A percentile compares a stretch with the other conserved stretches of the same genome.
These are phyloP conservation scores for Lasioglossum vierecki DNA, from an alignment of 2,888 invertebrate species.

Conservation along the genomic window DNA sequence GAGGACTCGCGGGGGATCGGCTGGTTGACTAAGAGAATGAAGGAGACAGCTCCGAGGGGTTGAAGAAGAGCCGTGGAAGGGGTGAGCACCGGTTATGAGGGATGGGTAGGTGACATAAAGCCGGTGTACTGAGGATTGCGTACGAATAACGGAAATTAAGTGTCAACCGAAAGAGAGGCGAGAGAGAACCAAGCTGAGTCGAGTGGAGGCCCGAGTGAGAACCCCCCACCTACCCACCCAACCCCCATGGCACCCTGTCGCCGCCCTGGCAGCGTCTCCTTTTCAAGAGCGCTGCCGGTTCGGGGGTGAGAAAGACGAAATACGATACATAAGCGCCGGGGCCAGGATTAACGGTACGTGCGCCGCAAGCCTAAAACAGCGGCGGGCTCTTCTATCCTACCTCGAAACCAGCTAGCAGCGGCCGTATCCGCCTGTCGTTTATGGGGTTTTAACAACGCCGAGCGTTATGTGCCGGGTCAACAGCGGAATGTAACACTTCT, in stretches of 20 bases:
- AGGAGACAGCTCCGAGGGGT: conserved; percentile 69
- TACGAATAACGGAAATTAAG: conserved; percentile 84
- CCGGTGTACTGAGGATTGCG: conserved; percentile 78
- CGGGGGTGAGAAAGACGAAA: conserved; percentile 55
- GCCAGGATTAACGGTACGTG: conserved; percentile 82
- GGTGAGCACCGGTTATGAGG: conserved; percentile 53
- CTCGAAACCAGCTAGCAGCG: conserved; percentile 19
- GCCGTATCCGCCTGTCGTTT: conserved; percentile 62
- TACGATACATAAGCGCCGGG: conserved; percentile 72
- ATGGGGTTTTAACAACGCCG: conserved; percentile 71
- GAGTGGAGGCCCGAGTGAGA: conserved; percentile 65
- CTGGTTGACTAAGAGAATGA: conserved; percentile 78
- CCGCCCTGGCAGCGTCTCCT: conserved; percentile 57
- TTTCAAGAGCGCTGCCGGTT: conserved; percentile 61
- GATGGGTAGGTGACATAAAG: conserved; percentile 77
- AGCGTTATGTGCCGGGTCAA: conserved; percentile 54
- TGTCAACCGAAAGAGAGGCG: conserved; percentile 80
- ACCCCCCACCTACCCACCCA: conserved; percentile 51
- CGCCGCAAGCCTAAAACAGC: conserved; percentile 78
- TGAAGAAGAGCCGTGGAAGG: conserved; percentile 66
- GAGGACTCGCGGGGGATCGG: conserved; percentile 60
- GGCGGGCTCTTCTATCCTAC: conserved; percentile 49
- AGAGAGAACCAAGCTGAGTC: conserved; percentile 63
- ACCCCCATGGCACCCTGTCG: conserved; percentile 46
- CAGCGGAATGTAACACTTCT: conserved; percentile 18